Evolutionary conservation across 1,140 invertebrate species (phyloP), one percentile per base, ranked within the genome.

Genomic region (Cherax quadricarinatus): DNA sequence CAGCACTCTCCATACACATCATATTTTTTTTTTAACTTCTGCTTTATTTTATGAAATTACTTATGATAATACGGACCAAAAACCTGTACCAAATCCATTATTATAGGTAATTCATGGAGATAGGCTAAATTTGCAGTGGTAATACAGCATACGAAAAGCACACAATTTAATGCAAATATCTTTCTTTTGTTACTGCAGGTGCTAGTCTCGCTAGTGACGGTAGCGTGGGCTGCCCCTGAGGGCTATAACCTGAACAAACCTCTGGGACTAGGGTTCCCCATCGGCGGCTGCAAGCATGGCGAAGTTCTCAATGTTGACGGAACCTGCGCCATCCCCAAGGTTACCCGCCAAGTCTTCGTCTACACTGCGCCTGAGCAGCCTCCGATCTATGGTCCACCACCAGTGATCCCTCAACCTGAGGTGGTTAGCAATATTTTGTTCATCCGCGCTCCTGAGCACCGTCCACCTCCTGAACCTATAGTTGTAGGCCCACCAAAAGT

Each of bases 221-320:
- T 49, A 48, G 80, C 53, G 3, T 30, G 41, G 2, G 88, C 48
- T 18, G 88, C 66, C 21, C 62, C 81, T 41, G n/a, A 53, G 9
- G 81, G 62, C 62, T 82, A 82, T 49, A 53, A 53, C 49, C 9
- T 66, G 5, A 1, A 57, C 49, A 16, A 18, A 24, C 30, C 57
- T 10, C 21, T 57, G 0, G 80, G 30, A 14, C 24, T 7, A n/a
- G 78, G 53, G 10, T 75, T 49, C 16, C 48, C 48, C 79, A 49
- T n/a, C 4, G 57, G 62, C 10, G 81, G 62, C 62, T 90, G 88
- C 82, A 7, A 21, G 12, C 57, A 90, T n/a, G 88, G 88, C 4
- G n/a, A 90, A 75, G 53, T 90, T 21, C 81, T 90, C 30, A 73
- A 90, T 49, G n/a, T 84, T 6, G 88, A 90, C n/a, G 88, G 88